Evolutionary conservation across 2,113 vertebrate species (phyloP), one percentile per base, ranked within the genome.

Genomic region (Chaetodon auriga): DNA sequence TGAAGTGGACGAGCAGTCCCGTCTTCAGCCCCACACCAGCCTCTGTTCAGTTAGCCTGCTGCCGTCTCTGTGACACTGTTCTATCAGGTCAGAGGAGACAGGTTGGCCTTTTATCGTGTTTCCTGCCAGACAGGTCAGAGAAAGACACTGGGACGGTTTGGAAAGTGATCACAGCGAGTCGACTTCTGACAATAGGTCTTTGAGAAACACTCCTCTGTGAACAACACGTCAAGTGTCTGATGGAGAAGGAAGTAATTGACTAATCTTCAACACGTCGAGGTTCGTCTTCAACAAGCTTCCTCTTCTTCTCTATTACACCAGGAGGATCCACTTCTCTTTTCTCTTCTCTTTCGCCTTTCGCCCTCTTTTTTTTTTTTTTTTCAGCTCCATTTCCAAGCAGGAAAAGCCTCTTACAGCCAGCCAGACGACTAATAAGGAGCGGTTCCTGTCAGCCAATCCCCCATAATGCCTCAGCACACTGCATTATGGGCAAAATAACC

Each of bases 381-480:
- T 57, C 25, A 78, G 62, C 80, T 87, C 63, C 45, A 66, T 85
- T 87, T 90, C 73, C 51, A 89, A 88, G 80, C 89, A 84, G 88
- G 84, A 92, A 92, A 94, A 94, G 90, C 90, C 84, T 93, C 91
- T 94, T 93, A 86, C 84, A 87, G 85, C 75, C 90, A 89, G 88
- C 73, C 84, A 90, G 90, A 93, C 81, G 86, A 92, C 92, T 93
- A 94, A 94, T 94, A 94, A 94, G 93, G 88, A 91, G 91, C 57
- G 36, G 78, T 85, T 91, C 86, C 85, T 81, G 84, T 83, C 87
- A 85, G 89, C 85, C 91, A 92, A 92, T 92, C 91, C 88, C 87
- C 80, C 81, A 86, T 94, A 93, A 94, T 92, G 87, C 87, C 75
- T 86, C 78, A 62, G 91, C 90, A 90, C 81, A 89, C 80, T 84